Evolutionary conservation across 2,797 vertebrate genomes (phyloP), one percentile per base, ranked within the genome.

Genomic region (Distichodus sexfasciatus): DNA sequence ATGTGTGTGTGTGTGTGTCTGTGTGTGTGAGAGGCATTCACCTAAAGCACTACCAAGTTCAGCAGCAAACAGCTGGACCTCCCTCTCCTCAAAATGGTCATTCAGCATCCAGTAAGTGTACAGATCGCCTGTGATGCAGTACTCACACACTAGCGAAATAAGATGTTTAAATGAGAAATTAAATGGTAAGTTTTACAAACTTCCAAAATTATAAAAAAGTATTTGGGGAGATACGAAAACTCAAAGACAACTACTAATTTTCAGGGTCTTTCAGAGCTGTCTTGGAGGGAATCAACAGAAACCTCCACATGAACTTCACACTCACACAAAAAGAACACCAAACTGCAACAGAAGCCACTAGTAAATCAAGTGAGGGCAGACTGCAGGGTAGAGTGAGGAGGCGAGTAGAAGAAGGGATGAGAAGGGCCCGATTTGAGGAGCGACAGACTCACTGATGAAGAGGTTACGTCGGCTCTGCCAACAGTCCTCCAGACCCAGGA

Each of bases 401-500:
- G 17, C 28, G 60, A 59, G n/a, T n/a, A 19, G 44, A 36, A 26
- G 43, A 14, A 15, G 28, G 40, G 53, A 26, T 38, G 59, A n/a
- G n/a, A 28, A 69, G 6, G 17, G 51, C 44, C 43, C 35, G n/a
- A 62, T 54, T n/a, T n/a, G 77, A 74, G 65, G 71, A 60, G 38
- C 75, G 78, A 47, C 66, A 82, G 82, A 95, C 94, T 96, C 91
- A 96, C 94, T 94, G 88, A 97, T 94, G 87, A 96, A 95, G 85
- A 96, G 93, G 76, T 95, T 92, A 69, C 76, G 83, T 83, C 90
- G 92, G 62, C 93, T 95, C 90, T 96, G 94, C 94, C 94, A 96
- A 86, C 92, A 95, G 86, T 95, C 92, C 85, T 91, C 92, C 77
- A 97, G 90, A 81, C 87, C 83, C 69, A 94, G 94, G 72, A 96